Percentiles rank a stretch among this genome's conserved stretches.
These are phyloP conservation scores for Muraenolepis orangiensis DNA, from an alignment of 2,797 vertebrate genomes.

Conservation along the genomic window DNA sequence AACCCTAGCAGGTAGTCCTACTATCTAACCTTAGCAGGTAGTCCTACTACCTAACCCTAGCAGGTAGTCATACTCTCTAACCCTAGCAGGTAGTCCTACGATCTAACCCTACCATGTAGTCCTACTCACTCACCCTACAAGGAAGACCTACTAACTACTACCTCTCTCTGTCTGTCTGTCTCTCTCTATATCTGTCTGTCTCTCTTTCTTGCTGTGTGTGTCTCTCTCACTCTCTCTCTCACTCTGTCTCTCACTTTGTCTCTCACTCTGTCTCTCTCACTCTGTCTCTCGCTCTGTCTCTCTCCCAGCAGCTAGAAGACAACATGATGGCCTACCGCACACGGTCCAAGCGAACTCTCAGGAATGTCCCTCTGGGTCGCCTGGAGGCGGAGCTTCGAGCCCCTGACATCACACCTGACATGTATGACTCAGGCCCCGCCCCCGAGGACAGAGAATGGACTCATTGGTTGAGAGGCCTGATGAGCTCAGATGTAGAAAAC, in stretches of 20 bases:
- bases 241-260: not conserved
- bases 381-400: constrained; percentile 90
- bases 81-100: not conserved
- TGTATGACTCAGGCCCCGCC: constrained; percentile 83
- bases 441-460: constrained; percentile 91
- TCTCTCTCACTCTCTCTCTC: too few relatives aligned
- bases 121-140: not conserved
- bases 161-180: too few relatives aligned
- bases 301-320: not conserved
- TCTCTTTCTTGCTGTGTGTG: too few relatives aligned
- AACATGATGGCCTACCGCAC: constrained; percentile 88
- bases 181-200: too few relatives aligned
- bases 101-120: not conserved
- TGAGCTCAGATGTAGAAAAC: constrained; percentile 85
- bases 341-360: constrained; percentile 87
- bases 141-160: not conserved
- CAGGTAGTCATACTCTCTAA: not conserved
- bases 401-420: constrained; percentile 92
- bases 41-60: too few relatives aligned
- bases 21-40: too few relatives aligned
- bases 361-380: constrained; percentile 83
- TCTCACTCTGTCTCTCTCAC: not conserved
- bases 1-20: not conserved
- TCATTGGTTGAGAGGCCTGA: constrained; percentile 87
- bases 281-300: not conserved